phyloP scores from a whole-genome alignment of 2,797 vertebrate genomes.

The Semaprochilodus insignis region DNA sequence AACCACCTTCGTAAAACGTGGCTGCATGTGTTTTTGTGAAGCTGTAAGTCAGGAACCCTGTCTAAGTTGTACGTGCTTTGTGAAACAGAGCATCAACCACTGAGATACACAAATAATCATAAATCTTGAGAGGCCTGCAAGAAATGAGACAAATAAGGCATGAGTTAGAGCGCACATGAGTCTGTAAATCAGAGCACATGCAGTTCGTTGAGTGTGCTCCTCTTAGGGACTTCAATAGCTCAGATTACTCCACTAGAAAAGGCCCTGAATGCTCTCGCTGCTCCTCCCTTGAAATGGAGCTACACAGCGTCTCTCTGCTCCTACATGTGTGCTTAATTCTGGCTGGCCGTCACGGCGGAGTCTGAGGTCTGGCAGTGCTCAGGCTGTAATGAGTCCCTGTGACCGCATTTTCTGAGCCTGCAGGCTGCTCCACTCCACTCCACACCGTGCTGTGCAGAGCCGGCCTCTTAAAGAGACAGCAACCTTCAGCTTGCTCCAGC shows the following conservation, averaged over 20 bases:
- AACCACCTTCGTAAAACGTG: too few species aligned
- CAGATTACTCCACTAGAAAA: slow-evolving; percentile 47
- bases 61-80: too few species aligned
- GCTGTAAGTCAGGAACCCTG: too few species aligned
- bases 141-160: slow-evolving; percentile 31
- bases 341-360: slow-evolving; percentile 77
- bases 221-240: slow-evolving; percentile 42
- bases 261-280: slow-evolving; percentile 39
- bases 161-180: slow-evolving; percentile 22
- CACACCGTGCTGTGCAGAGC: not conserved
- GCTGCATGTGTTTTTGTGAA: too few species aligned
- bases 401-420: slow-evolving; percentile 62
- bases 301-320: slow-evolving; percentile 45
- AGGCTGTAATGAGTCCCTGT: slow-evolving; percentile 72
- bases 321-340: slow-evolving; percentile 80
- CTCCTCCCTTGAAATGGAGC: slow-evolving; percentile 48
- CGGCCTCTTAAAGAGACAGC: slow-evolving; percentile 57
- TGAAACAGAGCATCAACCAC: not conserved
- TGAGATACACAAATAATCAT: not conserved
- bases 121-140: not conserved
- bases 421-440: slow-evolving; percentile 47
- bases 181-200: slow-evolving; percentile 53
- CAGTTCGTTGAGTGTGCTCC: slow-evolving; percentile 22
- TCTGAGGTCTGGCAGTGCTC: slow-evolving; percentile 84
- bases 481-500: not conserved